Base-by-base conservation (phyloP, 2,888 invertebrate species). In the Cryptophagus acutangulus region DNA sequence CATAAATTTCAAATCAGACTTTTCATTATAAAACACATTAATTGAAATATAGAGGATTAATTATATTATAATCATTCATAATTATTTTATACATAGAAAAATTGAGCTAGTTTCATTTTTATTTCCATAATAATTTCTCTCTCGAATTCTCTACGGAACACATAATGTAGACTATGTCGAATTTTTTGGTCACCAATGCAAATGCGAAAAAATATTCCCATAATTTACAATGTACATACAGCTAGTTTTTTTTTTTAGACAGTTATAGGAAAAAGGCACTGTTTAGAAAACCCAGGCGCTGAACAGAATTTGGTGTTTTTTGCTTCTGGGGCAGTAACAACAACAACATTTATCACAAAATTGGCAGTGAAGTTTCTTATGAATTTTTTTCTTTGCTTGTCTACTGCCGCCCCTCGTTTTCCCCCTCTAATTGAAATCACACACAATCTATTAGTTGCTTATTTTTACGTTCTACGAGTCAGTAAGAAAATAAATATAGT, bases 201-300 rank as follows among this genome's bases (percentile, higher is more conserved):
- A 51, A 58, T 56, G 61, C 61, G 57, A 59, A 62, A 66, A 65
- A 62, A 65, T 63, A 62, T 57, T 53, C 44, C 49, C 41, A 54
- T 54, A 49, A 43, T 44, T 41, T 38, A 13, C 14, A 31, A 15
- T 31, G n/a, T 31, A 20, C 6, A n/a, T 26, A 26, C 12, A 26
- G 26, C n/a, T n/a, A n/a, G n/a, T n/a, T n/a, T n/a, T n/a, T 26
- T 6, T 26, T 31, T 31, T 31, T 31, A 31, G 31, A 3, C 31
- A 31, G 31, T 31, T 31, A 31, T 12, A 31, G 12, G 31, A 31
- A 17, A 14, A 34, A 34, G 34, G 34, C 34, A 34, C 34, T 18
- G 17, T 34, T 8, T 18, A n/a, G n/a, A 34, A 34, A 31, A 34
- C 34, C 34, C 13, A 16, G 20, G 31, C 31, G 31, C 31, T 31